Conservation (phyloP, 2,888 invertebrate genomes). For the Keiferia lycopersicella region DNA sequence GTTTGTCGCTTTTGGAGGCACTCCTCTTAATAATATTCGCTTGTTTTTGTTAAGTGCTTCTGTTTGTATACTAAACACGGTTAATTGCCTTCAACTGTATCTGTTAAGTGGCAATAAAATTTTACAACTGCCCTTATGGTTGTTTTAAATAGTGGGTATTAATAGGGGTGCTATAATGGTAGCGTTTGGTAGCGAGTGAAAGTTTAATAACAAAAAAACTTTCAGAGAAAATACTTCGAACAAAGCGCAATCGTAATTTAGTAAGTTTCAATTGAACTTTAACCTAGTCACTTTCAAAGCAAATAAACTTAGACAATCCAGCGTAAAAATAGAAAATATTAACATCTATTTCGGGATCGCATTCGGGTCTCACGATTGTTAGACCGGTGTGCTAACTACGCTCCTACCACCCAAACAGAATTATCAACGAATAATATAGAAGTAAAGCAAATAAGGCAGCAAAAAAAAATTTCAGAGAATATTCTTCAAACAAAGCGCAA, state of each 20-base stretch:
- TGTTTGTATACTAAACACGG: conserved; percentile 54
- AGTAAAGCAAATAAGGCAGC: too few species aligned
- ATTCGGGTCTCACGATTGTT: too few species aligned
- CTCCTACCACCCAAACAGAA: too few species aligned
- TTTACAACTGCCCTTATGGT: conserved; percentile 34
- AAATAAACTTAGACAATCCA: background rate
- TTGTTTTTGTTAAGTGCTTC: conserved; percentile 61
- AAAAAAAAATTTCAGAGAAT: too few species aligned
- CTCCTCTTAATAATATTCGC: conserved; percentile 60
- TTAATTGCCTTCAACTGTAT: conserved; percentile 59
- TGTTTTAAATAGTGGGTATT: conserved; percentile 12
- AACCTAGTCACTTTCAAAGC: background rate
- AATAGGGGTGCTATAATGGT: conserved; percentile 6
- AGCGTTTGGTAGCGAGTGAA: background rate
- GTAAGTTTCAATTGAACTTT: background rate
- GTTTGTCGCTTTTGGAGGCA: conserved; percentile 63
- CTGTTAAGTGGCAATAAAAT: conserved; percentile 43
- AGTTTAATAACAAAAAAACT: background rate
- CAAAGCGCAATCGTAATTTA: background rate
- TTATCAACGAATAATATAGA: too few species aligned
- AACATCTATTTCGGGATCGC: conserved; percentile 5
- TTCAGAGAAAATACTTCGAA: background rate
- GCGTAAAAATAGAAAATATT: conserved; percentile 12
- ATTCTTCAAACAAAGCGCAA: too few species aligned
- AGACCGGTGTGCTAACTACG: too few species aligned